Evolutionary conservation across 2,888 invertebrate species (phyloP).

Genomic region (Cephus spinipes): DNA sequence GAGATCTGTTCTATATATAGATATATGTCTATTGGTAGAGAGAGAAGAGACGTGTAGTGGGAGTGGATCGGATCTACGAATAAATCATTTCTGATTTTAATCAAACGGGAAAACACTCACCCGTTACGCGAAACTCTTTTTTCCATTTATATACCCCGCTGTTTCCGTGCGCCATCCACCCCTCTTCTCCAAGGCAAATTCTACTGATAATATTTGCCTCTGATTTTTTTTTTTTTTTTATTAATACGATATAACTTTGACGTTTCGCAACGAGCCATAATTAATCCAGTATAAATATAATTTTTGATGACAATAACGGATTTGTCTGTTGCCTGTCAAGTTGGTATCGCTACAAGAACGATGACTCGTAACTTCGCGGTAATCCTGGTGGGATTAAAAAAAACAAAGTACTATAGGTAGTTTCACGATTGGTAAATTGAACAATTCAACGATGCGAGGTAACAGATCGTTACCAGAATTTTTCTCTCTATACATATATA

Average conservation of each 20-base stretch:
- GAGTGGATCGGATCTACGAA: conserved; percentile 29
- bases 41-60: conserved; percentile 10
- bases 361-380: neutral
- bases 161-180: conserved; percentile 18
- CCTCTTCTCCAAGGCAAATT: neutral
- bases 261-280: neutral
- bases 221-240: neutral
- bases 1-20: conserved; percentile 33
- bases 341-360: neutral
- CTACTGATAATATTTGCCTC: neutral
- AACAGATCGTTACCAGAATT: no score
- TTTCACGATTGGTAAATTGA: neutral
- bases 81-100: conserved; percentile 55
- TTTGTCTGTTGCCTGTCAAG: neutral
- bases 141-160: conserved; percentile 7
- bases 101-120: conserved; percentile 37
- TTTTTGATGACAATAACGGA: neutral
- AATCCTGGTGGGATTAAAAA: neutral
- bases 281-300: neutral
- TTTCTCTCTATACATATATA: no score
- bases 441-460: neutral
- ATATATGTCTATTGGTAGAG: conserved; percentile 27
- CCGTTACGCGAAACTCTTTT: conserved; percentile 17
- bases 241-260: neutral
- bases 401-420: neutral